Base-by-base conservation (phyloP, 2,888 invertebrate species). In the Cactoblastis cactorum region DNA sequence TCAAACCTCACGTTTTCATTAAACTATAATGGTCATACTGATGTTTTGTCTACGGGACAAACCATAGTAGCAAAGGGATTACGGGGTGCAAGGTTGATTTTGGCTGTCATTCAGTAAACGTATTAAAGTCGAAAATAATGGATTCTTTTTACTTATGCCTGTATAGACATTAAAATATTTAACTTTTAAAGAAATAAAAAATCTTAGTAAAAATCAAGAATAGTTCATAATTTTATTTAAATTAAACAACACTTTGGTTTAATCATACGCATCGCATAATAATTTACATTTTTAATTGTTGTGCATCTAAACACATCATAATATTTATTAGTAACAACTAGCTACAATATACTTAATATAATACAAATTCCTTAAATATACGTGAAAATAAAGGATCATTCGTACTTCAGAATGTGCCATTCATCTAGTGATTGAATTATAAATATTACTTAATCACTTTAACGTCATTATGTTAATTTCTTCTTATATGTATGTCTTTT, bases 241-340 rank as follows among this genome's bases (percentile, higher is more conserved):
- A 73, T 71, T 74, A 78, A 77, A 77, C 75, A 81, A 77, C 80
- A 81, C 86, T 86, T 86, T 86, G 86, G 86, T 84, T 84, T 80
- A 77, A 73, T 78, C 75, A 74, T 73, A 76, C 67, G 72, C 66
- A 60, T 62, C 62, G 51, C n/a, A n/a, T 66, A 71, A 74, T 76
- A 75, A 79, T 79, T 77, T 77, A 83, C 69, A 77, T 64, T 56
- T 65, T 64, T 65, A 32, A 32, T 32, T 39, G 32, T 39, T 32
- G 43, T 43, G 43, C 43, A 28, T 17, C 28, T 32, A 43, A 43
- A 41, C 39, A 22, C 28, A 11, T 43, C 15, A 5, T 14, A 15
- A 15, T 43, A 3, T 28, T 0, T 28, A 9, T 43, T 28, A 43
- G n/a, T 28, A 43, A 43, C 17, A 43, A 43, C 24, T 24, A 28